Base-by-base conservation (phyloP, 2,888 invertebrate genomes). In the Entomobrya multifasciata region DNA sequence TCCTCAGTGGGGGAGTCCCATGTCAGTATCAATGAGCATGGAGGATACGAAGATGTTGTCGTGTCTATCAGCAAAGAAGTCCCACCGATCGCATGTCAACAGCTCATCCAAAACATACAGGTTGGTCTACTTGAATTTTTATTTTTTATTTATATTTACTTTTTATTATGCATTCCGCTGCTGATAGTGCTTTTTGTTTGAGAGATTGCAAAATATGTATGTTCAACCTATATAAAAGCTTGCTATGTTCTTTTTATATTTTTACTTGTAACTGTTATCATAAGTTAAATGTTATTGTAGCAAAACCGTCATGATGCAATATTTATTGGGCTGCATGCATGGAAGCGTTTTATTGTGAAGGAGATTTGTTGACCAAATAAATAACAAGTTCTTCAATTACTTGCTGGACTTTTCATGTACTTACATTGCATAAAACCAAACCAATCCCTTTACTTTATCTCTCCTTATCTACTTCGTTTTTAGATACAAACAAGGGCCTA, bases 41-140 rank as follows among this genome's bases (percentile, higher is more conserved):
- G 91, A 80, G 91, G 91, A 60, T 91, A 91, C 80, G 91, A 90
- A 86, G 90, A 91, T 86, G 72, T 91, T 78, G 90, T 91, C 78
- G 90, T 91, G 83, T 89, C 91, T 67, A 90, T 91, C 80, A 89
- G 90, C 55, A 91, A 91, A 86, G 91, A 91, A 87, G 90, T 91
- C 74, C 91, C 91, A 41, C 91, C 91, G 79, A 91, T 91, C 72
- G 90, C 90, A 70, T 91, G 91, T 89, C 91, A 89, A 87, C 91
- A 91, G 79, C 91, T 91, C 85, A 91, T 90, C 83, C 90, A 90
- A 85, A 91, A 91, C 85, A 90, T 91, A 78, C 90, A 91, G 91
- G 91, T 91, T 80, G 76, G 90, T 87, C 55, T 62, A n/a, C n/a
- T n/a, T n/a, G n/a, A n/a, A n/a, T n/a, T n/a, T 36, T 25, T 80